Percentiles rank a stretch among this genome's conserved stretches.
Conservation (phyloP, 2,113 vertebrate species). For the Poeciliopsis retropinna region DNA sequence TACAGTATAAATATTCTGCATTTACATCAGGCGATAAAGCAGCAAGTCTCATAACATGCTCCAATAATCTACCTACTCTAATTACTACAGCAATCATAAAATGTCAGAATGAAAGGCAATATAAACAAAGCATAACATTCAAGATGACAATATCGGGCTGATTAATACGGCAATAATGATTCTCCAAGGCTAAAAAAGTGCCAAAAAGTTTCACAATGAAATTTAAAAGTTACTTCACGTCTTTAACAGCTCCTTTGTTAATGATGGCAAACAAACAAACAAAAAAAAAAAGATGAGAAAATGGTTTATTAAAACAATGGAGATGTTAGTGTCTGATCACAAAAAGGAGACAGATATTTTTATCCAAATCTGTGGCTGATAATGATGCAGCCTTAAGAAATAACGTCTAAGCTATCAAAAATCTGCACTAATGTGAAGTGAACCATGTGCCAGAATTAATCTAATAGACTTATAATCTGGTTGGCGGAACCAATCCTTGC, state of each 20-base stretch:
- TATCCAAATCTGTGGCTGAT: slow-evolving; percentile 57
- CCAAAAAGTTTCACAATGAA: slow-evolving; percentile 23
- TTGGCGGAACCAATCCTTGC: slow-evolving; percentile 87
- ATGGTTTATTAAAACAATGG: slow-evolving; percentile 62
- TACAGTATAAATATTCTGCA: slow-evolving; percentile 77
- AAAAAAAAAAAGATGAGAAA: slow-evolving; percentile 55
- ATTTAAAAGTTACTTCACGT: slow-evolving; percentile 33
- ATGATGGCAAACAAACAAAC: slow-evolving; percentile 48
- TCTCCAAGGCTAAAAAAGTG: slow-evolving; percentile 10
- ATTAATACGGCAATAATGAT: slow-evolving; percentile 65
- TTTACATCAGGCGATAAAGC: slow-evolving; percentile 81
- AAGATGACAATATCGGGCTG: slow-evolving; percentile 69
- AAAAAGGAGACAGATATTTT: slow-evolving; percentile 47
- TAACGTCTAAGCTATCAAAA: slow-evolving; percentile 35
- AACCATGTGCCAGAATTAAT: slow-evolving; percentile 55
- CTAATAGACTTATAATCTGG: slow-evolving; percentile 68
- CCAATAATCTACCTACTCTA: slow-evolving; percentile 81
- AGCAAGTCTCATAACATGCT: slow-evolving; percentile 79
- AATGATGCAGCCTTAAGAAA: slow-evolving; percentile 56
- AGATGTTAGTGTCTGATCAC: slow-evolving; percentile 30
- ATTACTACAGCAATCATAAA: slow-evolving; percentile 82
- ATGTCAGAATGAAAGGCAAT: slow-evolving; percentile 76
- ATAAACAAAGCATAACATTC: slow-evolving; percentile 77
- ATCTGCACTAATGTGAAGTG: slow-evolving; percentile 50
- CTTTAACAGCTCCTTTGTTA: slow-evolving; percentile 41